These are phyloP conservation scores for Sialis fuliginosa DNA, from an alignment of 2,888 invertebrate species.

Conservation along the genomic window DNA sequence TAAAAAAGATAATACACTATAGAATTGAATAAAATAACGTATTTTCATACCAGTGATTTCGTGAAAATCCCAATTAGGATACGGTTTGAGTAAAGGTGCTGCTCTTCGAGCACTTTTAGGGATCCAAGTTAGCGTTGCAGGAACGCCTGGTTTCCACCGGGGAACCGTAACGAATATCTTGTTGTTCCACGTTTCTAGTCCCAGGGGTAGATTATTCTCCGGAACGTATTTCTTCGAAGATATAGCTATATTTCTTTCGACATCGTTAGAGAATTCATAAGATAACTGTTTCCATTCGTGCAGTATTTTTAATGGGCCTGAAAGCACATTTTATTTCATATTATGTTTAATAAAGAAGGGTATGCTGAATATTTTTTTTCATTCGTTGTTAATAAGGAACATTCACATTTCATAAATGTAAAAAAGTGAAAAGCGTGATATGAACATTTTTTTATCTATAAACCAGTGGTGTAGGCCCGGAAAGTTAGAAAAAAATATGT, in stretches of 20 bases:
- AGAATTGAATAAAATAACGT: not conserved
- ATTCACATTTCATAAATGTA: too few relatives aligned
- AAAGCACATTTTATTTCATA: too few relatives aligned
- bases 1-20: too few relatives aligned
- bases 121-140: slow-evolving; percentile 52
- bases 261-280: slow-evolving; percentile 44
- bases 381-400: too few relatives aligned
- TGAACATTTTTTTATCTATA: too few relatives aligned
- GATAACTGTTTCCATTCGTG: slow-evolving; percentile 63
- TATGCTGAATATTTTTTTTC: too few relatives aligned
- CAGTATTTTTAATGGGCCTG: slow-evolving; percentile 27
- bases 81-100: slow-evolving; percentile 48
- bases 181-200: slow-evolving; percentile 48
- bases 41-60: not conserved
- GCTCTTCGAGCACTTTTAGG: slow-evolving; percentile 34
- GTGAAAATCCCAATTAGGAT: slow-evolving; percentile 59
- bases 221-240: slow-evolving; percentile 42
- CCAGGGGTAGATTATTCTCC: slow-evolving; percentile 56
- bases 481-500: too few relatives aligned
- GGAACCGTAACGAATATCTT: slow-evolving; percentile 60
- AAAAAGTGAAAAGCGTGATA: too few relatives aligned
- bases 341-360: too few relatives aligned
- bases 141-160: slow-evolving; percentile 57
- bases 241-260: slow-evolving; percentile 39
- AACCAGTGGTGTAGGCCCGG: too few relatives aligned